Evolutionary conservation across 2,888 invertebrate genomes (phyloP).

Genomic region (Hofmannophila pseudospretella): DNA sequence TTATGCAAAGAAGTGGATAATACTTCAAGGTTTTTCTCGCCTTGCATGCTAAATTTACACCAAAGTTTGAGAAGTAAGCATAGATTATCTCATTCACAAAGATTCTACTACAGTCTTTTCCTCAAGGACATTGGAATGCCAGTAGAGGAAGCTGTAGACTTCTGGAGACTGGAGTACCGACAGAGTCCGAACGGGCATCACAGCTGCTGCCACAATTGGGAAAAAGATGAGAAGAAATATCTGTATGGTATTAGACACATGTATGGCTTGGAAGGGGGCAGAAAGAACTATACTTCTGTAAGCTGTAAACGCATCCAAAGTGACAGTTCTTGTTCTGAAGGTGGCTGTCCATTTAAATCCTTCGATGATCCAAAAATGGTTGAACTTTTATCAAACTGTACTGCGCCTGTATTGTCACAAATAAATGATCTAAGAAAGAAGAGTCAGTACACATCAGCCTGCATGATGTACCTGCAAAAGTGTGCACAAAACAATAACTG

Average conservation of each 20-base stretch:
- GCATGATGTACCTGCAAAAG: conserved; percentile 37
- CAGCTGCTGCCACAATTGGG: conserved; percentile 81
- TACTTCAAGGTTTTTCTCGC: conserved; percentile 70
- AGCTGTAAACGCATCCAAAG: conserved; percentile 78
- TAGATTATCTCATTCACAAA: conserved; percentile 80
- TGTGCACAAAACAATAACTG: conserved; percentile 25
- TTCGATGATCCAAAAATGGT: conserved; percentile 68
- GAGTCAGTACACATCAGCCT: conserved; percentile 44
- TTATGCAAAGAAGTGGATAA: conserved; percentile 57
- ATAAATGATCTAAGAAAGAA: conserved; percentile 43
- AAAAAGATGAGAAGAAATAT: conserved; percentile 79
- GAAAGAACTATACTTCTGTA: conserved; percentile 78
- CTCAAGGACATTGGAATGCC: conserved; percentile 85
- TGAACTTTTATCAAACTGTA: conserved; percentile 19
- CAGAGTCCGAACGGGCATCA: conserved; percentile 60
- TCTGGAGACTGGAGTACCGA: conserved; percentile 82
- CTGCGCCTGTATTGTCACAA: conserved; percentile 33
- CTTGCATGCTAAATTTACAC: conserved; percentile 82
- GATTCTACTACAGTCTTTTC: conserved; percentile 82
- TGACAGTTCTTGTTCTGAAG: conserved; percentile 74
- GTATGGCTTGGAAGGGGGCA: conserved; percentile 84
- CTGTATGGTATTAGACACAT: conserved; percentile 83
- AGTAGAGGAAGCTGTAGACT: conserved; percentile 78
- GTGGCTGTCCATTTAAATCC: conserved; percentile 81
- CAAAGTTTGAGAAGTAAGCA: conserved; percentile 71